phyloP scores from a whole-genome alignment of 1,140 invertebrate genomes.

The Ostrea edulis region DNA sequence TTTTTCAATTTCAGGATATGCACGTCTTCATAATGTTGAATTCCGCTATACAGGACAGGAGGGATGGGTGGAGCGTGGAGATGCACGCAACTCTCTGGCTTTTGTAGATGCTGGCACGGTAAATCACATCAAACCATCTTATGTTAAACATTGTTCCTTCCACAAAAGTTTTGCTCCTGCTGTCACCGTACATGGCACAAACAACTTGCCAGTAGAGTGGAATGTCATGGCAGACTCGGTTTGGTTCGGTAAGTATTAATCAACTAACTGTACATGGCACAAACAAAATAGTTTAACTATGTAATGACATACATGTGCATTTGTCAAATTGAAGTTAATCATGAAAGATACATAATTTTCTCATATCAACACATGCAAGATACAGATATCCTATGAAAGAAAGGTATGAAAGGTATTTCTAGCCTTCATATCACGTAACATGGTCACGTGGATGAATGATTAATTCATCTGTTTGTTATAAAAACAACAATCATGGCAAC shows the following conservation, averaged over 20 bases:
- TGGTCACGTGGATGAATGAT: too few species aligned
- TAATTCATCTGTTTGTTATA: too few species aligned
- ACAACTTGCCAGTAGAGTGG: slow-evolving; percentile 59
- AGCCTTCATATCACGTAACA: too few species aligned
- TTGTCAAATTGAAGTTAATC: too few species aligned
- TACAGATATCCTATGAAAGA: too few species aligned
- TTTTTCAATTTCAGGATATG: slow-evolving; percentile 66
- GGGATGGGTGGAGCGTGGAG: slow-evolving; percentile 67
- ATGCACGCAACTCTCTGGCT: slow-evolving; percentile 71
- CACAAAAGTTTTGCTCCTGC: slow-evolving; percentile 69
- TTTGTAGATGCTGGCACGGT: slow-evolving; percentile 64
- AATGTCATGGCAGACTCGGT: slow-evolving; percentile 70
- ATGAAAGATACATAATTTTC: too few species aligned
- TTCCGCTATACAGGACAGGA: slow-evolving; percentile 74
- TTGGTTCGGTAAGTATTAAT: slow-evolving; percentile 59
- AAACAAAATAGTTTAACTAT: too few species aligned
- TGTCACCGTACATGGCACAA: slow-evolving; percentile 69
- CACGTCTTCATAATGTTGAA: slow-evolving; percentile 67
- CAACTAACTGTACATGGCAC: too few species aligned
- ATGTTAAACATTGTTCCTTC: slow-evolving; percentile 68
- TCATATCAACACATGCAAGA: too few species aligned
- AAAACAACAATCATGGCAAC: too few species aligned
- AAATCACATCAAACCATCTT: slow-evolving; percentile 62
- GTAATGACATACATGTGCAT: too few species aligned
- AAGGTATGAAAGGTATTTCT: too few species aligned